Conservation (phyloP, 1,140 invertebrate genomes). For the Propsilocerus akamusi region DNA sequence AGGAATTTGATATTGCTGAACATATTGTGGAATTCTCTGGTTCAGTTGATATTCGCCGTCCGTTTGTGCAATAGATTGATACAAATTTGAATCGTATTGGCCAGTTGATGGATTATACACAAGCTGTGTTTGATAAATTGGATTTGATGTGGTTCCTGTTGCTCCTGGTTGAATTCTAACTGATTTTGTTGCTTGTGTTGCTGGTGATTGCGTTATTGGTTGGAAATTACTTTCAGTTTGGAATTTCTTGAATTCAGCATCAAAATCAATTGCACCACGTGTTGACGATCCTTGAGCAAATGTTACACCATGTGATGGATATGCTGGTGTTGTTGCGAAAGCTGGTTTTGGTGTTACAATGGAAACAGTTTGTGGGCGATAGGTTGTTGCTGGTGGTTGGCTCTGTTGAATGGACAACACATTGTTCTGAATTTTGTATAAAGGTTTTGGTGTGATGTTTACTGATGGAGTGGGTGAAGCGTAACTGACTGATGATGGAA, state of each 20-base stretch:
- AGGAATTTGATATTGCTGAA: slow-evolving; percentile 33
- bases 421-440: slow-evolving; percentile 20
- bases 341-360: slow-evolving; percentile 34
- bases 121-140: slow-evolving; percentile 55
- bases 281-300: slow-evolving; percentile 18
- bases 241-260: slow-evolving; percentile 55
- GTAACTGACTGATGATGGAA: slow-evolving; percentile 18
- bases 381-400: slow-evolving; percentile 41
- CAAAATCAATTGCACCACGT: slow-evolving; percentile 41
- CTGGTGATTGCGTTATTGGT: slow-evolving; percentile 15
- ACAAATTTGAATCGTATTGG: slow-evolving; percentile 60
- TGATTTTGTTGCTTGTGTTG: slow-evolving; percentile 22
- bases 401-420: slow-evolving; percentile 22
- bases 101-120: slow-evolving; percentile 58
- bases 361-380: slow-evolving; percentile 38
- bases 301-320: slow-evolving; percentile 16
- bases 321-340: slow-evolving; percentile 28
- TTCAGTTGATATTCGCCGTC: slow-evolving; percentile 47
- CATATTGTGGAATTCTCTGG: slow-evolving; percentile 53
- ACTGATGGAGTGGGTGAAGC: slow-evolving; percentile 21
- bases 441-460: slow-evolving; percentile 28
- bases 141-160: slow-evolving; percentile 26
- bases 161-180: slow-evolving; percentile 22
- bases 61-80: slow-evolving; percentile 53
- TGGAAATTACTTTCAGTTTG: slow-evolving; percentile 47